Conservation (phyloP, 2,888 invertebrate species). For the Eupithecia tripunctaria region DNA sequence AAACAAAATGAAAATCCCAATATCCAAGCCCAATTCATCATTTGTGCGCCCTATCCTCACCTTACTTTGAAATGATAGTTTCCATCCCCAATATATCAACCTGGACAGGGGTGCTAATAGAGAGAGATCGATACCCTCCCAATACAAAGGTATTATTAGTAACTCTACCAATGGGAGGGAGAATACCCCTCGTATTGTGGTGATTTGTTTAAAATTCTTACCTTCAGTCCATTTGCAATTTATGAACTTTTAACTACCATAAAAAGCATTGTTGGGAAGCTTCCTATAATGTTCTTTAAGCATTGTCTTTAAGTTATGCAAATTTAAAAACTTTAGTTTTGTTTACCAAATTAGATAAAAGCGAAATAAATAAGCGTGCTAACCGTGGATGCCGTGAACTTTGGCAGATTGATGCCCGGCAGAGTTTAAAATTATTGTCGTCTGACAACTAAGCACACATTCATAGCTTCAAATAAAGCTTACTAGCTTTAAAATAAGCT, state of each 20-base stretch:
- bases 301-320: too few species aligned
- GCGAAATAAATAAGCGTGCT: background rate
- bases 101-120: constrained; percentile 3
- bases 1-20: background rate
- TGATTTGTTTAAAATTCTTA: constrained; percentile 2
- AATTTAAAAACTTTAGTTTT: background rate
- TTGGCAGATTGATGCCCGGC: background rate
- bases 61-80: background rate
- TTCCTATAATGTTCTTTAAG: too few species aligned
- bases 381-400: background rate
- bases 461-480: background rate
- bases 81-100: constrained; percentile 3
- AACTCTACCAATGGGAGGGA: background rate
- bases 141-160: constrained; percentile 1
- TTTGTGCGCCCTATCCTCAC: background rate
- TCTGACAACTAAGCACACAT: background rate
- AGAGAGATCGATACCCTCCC: background rate
- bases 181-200: background rate
- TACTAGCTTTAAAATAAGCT: background rate
- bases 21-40: background rate
- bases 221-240: background rate
- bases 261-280: background rate
- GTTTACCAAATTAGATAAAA: background rate
- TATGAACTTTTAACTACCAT: background rate
- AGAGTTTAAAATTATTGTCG: background rate